Percentiles rank a stretch among this genome's conserved stretches.
Conservation (phyloP, 2,888 invertebrate species). For the Volucella inflata region DNA sequence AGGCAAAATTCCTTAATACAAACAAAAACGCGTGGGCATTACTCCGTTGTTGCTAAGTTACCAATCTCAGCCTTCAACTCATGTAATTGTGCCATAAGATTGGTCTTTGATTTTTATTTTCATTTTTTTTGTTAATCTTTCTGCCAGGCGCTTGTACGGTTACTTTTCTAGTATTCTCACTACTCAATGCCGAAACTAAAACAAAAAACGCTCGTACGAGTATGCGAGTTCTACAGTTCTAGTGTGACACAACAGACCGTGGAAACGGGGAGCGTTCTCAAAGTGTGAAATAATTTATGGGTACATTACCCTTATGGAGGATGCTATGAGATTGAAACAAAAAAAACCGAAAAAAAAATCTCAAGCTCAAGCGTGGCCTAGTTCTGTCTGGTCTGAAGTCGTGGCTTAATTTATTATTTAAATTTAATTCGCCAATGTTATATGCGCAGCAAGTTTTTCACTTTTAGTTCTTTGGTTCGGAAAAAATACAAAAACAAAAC, state of each 20-base stretch:
- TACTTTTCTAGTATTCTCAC: conserved; percentile 4
- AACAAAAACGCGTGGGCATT: conserved; percentile 7
- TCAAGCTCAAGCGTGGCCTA: conserved; percentile 71
- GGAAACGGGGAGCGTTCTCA: conserved; percentile 15
- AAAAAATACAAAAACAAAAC: conserved; percentile 28
- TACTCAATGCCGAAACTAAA: conserved; percentile 14
- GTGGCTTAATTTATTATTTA: conserved; percentile 68
- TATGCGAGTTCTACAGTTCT: too few relatives aligned
- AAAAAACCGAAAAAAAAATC: conserved; percentile 16
- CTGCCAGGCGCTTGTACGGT: too few relatives aligned
- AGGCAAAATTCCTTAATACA: conserved; percentile 22
- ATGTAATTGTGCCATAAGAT: conserved; percentile 2
- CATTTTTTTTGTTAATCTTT: not conserved
- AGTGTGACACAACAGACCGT: not conserved
- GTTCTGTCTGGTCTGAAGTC: conserved; percentile 60
- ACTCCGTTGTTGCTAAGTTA: not conserved
- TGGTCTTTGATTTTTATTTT: not conserved
- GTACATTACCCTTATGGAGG: conserved; percentile 65
- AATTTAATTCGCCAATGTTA: conserved; percentile 59
- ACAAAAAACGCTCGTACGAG: too few relatives aligned
- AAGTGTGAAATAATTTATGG: conserved; percentile 62
- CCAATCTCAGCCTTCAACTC: not conserved
- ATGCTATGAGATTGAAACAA: conserved; percentile 33
- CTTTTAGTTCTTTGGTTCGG: conserved; percentile 1
- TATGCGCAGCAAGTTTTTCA: conserved; percentile 65